A percentile compares a stretch with the other conserved stretches of the same genome.
phyloP scores from a whole-genome alignment of 2,888 invertebrate genomes.

The Aleiodes testaceus region DNA sequence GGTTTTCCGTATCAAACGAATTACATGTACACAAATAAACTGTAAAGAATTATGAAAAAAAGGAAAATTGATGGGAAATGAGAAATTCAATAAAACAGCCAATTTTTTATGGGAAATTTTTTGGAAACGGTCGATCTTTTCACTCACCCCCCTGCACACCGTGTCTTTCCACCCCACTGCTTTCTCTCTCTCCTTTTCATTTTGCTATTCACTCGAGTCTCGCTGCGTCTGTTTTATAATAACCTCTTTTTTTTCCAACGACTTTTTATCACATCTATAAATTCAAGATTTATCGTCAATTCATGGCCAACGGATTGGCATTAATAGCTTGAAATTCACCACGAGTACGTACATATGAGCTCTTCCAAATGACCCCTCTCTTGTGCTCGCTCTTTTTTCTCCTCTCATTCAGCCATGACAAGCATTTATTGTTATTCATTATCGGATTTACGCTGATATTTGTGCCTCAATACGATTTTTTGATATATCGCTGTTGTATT shows the following conservation, averaged over 20 bases:
- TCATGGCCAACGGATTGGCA: constrained; percentile 34
- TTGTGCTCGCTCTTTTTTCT: neutral
- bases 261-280: constrained; percentile 24
- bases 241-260: constrained; percentile 22
- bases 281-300: constrained; percentile 37
- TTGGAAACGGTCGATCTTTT: constrained; percentile 24
- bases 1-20: constrained; percentile 6
- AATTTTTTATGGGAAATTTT: constrained; percentile 19
- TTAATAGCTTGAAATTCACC: constrained; percentile 32
- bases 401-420: constrained; percentile 21
- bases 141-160: constrained; percentile 1
- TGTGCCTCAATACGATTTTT: constrained; percentile 19
- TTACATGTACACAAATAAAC: constrained; percentile 20
- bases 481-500: constrained; percentile 31
- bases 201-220: constrained; percentile 27
- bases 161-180: constrained; percentile 40
- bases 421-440: constrained; percentile 31
- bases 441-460: constrained; percentile 31
- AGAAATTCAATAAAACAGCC: constrained; percentile 26
- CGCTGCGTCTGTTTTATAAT: constrained; percentile 35
- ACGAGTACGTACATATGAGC: constrained; percentile 11
- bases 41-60: neutral
- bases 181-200: constrained; percentile 21
- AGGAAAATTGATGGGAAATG: neutral
- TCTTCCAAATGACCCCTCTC: constrained; percentile 21